phyloP scores from a whole-genome alignment of 2,113 vertebrate genomes.

The Embiotoca jacksoni region DNA sequence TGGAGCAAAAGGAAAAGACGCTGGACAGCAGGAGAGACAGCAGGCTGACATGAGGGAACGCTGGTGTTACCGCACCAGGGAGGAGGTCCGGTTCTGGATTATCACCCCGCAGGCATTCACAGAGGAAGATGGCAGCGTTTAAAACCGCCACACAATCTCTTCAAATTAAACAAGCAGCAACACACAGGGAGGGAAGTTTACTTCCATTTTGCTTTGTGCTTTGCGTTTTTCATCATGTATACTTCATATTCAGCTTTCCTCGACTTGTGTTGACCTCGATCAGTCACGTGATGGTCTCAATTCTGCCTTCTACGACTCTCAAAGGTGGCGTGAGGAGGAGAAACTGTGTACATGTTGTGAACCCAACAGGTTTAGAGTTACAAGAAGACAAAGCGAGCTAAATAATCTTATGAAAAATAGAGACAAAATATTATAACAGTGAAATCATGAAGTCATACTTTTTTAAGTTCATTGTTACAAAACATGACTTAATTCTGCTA shows the following conservation, averaged over 20 bases:
- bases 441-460: too few species aligned
- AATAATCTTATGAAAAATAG: too few species aligned
- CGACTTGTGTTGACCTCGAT: not conserved
- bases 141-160: constrained; percentile 1
- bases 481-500: too few species aligned
- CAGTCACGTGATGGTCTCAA: not conserved
- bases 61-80: constrained; percentile 1
- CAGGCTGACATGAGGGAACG: constrained; percentile 3
- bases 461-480: too few species aligned
- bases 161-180: constrained; percentile 37
- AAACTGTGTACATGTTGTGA: too few species aligned
- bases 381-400: too few species aligned
- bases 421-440: too few species aligned
- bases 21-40: too few species aligned
- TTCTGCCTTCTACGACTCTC: not conserved
- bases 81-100: not conserved
- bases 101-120: constrained; percentile 4
- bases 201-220: not conserved
- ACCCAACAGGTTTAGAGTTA: too few species aligned
- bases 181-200: not conserved
- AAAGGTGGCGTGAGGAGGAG: not conserved
- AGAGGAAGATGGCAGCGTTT: constrained; percentile 19
- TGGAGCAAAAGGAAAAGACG: too few species aligned
- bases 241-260: not conserved
- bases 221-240: too few species aligned